Evolutionary conservation across 2,888 invertebrate species (phyloP), one percentile per base, ranked within the genome.

Genomic region (Alitta virens): DNA sequence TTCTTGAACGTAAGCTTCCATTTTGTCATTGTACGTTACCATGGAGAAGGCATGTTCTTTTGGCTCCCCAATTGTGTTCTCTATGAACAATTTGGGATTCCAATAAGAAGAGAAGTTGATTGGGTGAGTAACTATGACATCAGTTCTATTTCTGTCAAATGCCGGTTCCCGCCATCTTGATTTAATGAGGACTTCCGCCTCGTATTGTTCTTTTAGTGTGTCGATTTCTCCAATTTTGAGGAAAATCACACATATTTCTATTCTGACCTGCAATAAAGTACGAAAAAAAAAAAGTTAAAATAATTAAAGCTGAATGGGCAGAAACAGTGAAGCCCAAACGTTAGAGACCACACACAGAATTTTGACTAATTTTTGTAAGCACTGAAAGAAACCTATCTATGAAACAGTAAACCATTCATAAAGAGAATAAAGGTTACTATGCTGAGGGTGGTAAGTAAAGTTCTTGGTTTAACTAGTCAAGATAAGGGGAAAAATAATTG

Each of bases 191-290:
- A 78, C 78, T 64, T 80, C 80, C 55, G 79, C 80, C 25, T 74
- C 74, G 64, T 75, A 80, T 58, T 79, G 77, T 69, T 80, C 79
- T 66, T 79, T 79, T 16, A 79, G 67, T 1, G 80, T 80, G 66
- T 80, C 79, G 27, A 80, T 80, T 69, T 80, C 80, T 7, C 80
- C 80, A 38, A 80, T 75, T 67, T 80, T 80, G 65, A 78, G 74
- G 66, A 79, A 80, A 63, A 78, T 75, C 26, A 80, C 77, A 56
- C 77, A 74, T 33, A 79, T 73, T 60, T 78, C 76, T 9, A 79
- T 77, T 63, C 74, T 72, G 23, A 75, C 74, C 79, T 79, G 72
- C 25, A 75, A 73, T 60, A 52, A 52, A 52, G 16, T 21, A 50
- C 12, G 50, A 40, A 40, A 40, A n/a, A n/a, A n/a, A n/a, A n/a